Evolutionary conservation across 1,140 invertebrate genomes (phyloP).

Genomic region (Papilio glaucus): DNA sequence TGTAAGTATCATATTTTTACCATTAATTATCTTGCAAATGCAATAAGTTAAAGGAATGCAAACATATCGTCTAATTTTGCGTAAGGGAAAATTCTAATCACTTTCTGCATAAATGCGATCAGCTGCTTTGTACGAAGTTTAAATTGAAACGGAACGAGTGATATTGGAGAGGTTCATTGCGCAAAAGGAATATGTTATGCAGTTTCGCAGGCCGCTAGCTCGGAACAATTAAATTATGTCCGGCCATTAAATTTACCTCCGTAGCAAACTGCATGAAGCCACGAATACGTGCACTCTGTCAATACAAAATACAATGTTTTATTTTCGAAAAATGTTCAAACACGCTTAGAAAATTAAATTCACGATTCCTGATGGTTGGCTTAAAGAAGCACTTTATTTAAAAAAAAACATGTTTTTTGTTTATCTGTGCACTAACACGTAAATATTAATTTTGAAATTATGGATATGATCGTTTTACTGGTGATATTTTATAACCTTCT

Average conservation of each 20-base stretch:
- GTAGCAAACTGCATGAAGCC: neutral
- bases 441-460: too few relatives aligned
- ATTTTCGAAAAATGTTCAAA: neutral
- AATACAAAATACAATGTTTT: neutral
- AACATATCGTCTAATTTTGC: neutral
- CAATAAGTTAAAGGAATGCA: neutral
- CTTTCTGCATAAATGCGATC: neutral
- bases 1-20: too few relatives aligned
- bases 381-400: too few relatives aligned
- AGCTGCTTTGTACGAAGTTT: neutral
- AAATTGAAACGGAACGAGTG: neutral
- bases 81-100: neutral
- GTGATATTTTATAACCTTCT: too few relatives aligned
- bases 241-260: slow-evolving; percentile 69
- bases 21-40: too few relatives aligned
- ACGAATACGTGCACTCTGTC: slow-evolving; percentile 2
- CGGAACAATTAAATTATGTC: slow-evolving; percentile 74
- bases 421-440: too few relatives aligned
- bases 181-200: slow-evolving; percentile 55
- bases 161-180: slow-evolving; percentile 1
- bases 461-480: too few relatives aligned
- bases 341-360: neutral
- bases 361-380: neutral
- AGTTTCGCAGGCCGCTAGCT: slow-evolving; percentile 66
- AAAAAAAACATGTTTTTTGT: too few relatives aligned